A percentile compares a stretch with the other conserved stretches of the same genome.
These are phyloP conservation scores for Dryococelus australis DNA, from an alignment of 2,888 invertebrate genomes.

Conservation along the genomic window DNA sequence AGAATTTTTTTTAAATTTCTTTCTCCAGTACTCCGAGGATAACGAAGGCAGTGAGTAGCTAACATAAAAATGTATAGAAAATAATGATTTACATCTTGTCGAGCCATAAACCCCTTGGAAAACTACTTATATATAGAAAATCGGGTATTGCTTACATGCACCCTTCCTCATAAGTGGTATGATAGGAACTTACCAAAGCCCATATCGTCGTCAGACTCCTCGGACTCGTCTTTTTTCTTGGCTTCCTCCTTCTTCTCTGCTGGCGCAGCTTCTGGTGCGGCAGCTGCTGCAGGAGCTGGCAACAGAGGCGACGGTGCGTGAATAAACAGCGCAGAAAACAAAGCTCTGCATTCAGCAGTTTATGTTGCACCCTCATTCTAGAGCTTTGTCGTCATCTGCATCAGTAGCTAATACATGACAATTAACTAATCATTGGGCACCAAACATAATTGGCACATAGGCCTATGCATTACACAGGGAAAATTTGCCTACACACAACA, in stretches of 20 bases:
- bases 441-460: no score
- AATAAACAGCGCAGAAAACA: background rate
- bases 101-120: no score
- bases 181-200: slow-evolving; percentile 76
- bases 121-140: no score
- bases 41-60: no score
- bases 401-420: slow-evolving; percentile 18
- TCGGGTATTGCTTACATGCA: no score
- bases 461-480: no score
- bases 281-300: slow-evolving; percentile 71
- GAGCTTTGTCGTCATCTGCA: background rate
- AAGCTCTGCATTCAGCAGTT: background rate
- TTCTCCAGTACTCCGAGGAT: no score
- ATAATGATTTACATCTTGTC: no score
- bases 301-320: background rate
- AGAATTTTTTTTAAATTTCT: no score
- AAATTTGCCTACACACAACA: no score
- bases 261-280: slow-evolving; percentile 68
- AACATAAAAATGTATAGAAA: no score
- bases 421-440: background rate
- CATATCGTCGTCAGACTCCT: slow-evolving; percentile 92
- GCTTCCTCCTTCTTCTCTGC: slow-evolving; percentile 75
- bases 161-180: no score
- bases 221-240: slow-evolving; percentile 80
- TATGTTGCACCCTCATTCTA: background rate